phyloP scores from a whole-genome alignment of 2,888 invertebrate genomes.

The Stenurella melanura region DNA sequence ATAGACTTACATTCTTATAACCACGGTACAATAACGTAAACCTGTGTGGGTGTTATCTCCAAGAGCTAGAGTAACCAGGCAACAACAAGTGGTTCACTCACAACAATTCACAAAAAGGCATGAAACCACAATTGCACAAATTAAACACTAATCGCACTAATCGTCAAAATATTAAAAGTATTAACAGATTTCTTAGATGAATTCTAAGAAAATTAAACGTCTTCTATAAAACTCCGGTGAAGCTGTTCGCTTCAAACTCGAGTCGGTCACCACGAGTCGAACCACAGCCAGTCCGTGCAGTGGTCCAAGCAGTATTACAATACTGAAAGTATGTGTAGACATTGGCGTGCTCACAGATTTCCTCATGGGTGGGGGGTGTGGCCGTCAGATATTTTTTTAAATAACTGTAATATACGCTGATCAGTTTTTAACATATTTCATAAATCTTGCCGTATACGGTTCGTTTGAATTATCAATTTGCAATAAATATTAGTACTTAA shows the following conservation, averaged over 20 bases:
- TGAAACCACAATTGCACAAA: slow-evolving; percentile 15
- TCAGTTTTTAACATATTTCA: background rate
- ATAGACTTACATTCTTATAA: slow-evolving; percentile 35
- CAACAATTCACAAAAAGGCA: slow-evolving; percentile 45
- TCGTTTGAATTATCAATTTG: background rate
- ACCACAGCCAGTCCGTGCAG: slow-evolving; percentile 53
- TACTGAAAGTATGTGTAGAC: slow-evolving; percentile 61
- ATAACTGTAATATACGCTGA: background rate
- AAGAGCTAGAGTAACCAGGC: slow-evolving; percentile 48
- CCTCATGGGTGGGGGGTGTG: slow-evolving; percentile 39
- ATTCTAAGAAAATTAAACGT: slow-evolving; percentile 21
- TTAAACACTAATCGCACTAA: slow-evolving; percentile 11
- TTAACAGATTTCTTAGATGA: slow-evolving; percentile 6
- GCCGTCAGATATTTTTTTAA: background rate
- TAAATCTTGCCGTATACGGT: background rate
- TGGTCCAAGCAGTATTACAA: slow-evolving; percentile 58
- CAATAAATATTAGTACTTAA: background rate
- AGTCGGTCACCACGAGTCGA: slow-evolving; percentile 52
- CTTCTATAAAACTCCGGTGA: slow-evolving; percentile 22
- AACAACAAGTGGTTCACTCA: slow-evolving; percentile 51
- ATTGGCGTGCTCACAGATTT: slow-evolving; percentile 45
- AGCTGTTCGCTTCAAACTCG: slow-evolving; percentile 36
- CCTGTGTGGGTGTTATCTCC: slow-evolving; percentile 42
- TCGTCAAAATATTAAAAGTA: background rate
- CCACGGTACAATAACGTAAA: slow-evolving; percentile 34